Evolutionary conservation across 2,113 vertebrate genomes (phyloP), one percentile per base, ranked within the genome.

Genomic region (Sinosuthora webbiana): DNA sequence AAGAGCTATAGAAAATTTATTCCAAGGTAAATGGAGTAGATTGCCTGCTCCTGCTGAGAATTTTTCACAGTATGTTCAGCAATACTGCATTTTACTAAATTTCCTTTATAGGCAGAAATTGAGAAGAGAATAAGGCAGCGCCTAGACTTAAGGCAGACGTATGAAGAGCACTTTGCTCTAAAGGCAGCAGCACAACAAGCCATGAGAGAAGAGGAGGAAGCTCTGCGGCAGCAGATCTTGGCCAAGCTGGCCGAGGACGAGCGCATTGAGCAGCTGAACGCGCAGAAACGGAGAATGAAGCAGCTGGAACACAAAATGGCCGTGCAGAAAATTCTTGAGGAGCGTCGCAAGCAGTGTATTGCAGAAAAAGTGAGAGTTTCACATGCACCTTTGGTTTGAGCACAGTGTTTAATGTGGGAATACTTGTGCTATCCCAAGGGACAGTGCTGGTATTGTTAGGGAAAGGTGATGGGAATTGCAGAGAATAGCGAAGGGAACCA

Each of bases 161-260:
- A 98, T 16, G 97, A 98, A 85, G 98, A 99, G 69, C 99, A 99
- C 53, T 62, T 98, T 94, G 98, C 98, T 64, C 95, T 99, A 57
- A 99, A 98, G 95, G 98, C 76, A 98, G 95, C 91, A 85, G 83
- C 93, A 25, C 97, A 49, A 44, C 98, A 98, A 95, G 98, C 98
- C 3, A 81, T 98, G 87, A 98, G 96, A 65, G 98, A 99, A 20
- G 98, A 99, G 73, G 99, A 99, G 30, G 98, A 98, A 77, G 81
- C 89, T 41, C 98, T 99, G 89, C 97, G 98, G 52, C 97, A 97
- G 59, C 95, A 73, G 20, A 98, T 98, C 98, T 95, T 99, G 95
- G 98, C 98, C 25, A 99, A 99, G 96, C 97, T 99, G 57, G 99
- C 99, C 0, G 99, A 99, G 95, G 99, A 99, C 2, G 99, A 99